Conservation (phyloP, 2,888 invertebrate genomes). For the Trachelus troglodyta region DNA sequence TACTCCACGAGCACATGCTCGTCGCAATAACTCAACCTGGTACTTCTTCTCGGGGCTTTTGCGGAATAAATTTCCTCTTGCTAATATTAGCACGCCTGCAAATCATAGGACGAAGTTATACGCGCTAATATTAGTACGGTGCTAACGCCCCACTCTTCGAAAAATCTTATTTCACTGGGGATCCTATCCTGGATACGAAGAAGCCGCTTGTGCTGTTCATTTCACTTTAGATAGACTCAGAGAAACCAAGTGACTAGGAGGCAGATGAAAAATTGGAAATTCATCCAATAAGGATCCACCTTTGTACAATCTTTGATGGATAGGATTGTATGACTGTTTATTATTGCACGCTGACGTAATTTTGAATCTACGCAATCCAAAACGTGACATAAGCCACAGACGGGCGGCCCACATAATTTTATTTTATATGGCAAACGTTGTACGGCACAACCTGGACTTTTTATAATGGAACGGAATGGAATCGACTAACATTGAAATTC, state of each 20-base stretch:
- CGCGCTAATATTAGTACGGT: not conserved
- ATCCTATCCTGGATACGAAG: not conserved
- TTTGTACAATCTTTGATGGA: not conserved
- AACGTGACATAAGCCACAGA: slow-evolving; percentile 23
- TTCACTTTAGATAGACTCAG: not conserved
- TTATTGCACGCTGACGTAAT: slow-evolving; percentile 24
- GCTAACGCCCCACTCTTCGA: not conserved
- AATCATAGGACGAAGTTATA: not conserved
- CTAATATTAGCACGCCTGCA: not conserved
- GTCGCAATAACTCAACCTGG: not conserved
- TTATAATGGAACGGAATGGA: not conserved
- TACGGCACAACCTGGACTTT: not conserved
- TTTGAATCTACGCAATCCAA: slow-evolving; percentile 17
- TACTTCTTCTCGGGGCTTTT: not conserved
- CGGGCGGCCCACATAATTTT: slow-evolving; percentile 7
- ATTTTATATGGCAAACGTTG: slow-evolving; percentile 11
- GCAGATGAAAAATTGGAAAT: not conserved
- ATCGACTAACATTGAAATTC: not conserved
- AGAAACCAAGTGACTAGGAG: not conserved
- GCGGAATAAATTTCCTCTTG: not conserved
- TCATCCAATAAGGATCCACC: not conserved
- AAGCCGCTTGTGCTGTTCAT: slow-evolving; percentile 10
- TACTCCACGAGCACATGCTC: not conserved
- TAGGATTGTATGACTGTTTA: not conserved
- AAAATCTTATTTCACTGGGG: not conserved